Conservation (phyloP, 2,113 vertebrate species). For the Crocuta crocuta region DNA sequence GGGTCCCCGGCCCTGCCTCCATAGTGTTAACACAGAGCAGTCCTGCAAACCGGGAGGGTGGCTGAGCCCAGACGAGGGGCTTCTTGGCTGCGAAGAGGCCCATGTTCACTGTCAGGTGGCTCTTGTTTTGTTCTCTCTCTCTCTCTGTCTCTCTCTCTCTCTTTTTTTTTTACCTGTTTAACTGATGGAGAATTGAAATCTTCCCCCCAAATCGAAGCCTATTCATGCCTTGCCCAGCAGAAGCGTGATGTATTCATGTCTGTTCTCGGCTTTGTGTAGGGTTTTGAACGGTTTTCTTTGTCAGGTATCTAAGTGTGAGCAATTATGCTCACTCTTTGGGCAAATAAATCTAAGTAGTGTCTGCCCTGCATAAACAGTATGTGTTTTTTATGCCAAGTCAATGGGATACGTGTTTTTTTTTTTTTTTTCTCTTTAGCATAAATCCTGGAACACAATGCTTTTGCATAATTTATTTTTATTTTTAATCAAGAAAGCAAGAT, state of each 20-base stretch:
- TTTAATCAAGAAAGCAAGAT: slow-evolving; percentile 10
- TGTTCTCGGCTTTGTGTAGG: neutral
- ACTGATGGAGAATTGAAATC: neutral
- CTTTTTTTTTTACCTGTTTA: neutral
- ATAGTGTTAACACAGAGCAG: rapidly evolving
- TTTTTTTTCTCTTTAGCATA: neutral
- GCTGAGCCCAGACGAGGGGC: neutral
- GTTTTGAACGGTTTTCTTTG: neutral
- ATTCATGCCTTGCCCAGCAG: neutral
- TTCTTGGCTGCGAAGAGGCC: neutral
- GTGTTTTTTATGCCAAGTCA: neutral
- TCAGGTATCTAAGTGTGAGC: neutral
- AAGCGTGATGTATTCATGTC: rapidly evolving
- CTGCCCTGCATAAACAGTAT: neutral
- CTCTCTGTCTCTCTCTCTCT: neutral
- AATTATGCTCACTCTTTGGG: neutral
- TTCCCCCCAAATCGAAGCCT: neutral
- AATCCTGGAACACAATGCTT: neutral
- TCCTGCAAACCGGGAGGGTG: rapidly evolving
- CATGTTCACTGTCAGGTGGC: rapidly evolving
- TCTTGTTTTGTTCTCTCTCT: neutral
- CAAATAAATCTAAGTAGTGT: neutral
- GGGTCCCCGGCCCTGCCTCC: neutral
- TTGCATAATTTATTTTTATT: slow-evolving; percentile 11
- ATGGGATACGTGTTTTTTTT: rapidly evolving